Evolutionary conservation across 2,888 invertebrate species (phyloP).

Genomic region (Erpobdella octoculata): DNA sequence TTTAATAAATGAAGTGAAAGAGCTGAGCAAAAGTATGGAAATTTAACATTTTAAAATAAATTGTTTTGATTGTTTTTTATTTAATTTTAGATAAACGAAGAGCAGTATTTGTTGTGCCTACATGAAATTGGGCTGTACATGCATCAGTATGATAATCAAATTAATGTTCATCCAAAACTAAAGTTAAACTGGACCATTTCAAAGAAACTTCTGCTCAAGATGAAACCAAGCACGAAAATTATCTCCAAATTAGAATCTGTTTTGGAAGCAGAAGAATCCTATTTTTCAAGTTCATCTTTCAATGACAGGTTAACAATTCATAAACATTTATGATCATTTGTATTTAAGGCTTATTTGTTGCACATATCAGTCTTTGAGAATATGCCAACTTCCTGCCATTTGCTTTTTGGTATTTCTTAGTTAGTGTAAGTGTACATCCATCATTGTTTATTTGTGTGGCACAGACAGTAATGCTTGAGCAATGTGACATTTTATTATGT

Average conservation of each 20-base stretch:
- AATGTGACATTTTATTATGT: no score
- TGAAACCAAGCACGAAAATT: slow-evolving; percentile 21
- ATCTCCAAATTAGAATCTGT: slow-evolving; percentile 15
- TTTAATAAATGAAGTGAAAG: no score
- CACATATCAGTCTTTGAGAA: no score
- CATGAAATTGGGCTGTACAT: slow-evolving; percentile 10
- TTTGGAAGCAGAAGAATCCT: no score
- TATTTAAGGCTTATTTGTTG: no score
- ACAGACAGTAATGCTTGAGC: no score
- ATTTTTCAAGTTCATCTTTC: slow-evolving; percentile 10
- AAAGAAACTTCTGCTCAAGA: slow-evolving; percentile 22
- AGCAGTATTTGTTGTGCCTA: slow-evolving; percentile 13
- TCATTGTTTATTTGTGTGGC: no score
- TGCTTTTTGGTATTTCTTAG: no score
- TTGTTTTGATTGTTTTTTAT: not conserved
- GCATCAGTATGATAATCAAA: slow-evolving; percentile 9
- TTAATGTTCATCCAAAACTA: not conserved
- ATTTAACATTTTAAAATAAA: not conserved
- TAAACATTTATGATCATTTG: no score
- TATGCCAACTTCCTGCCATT: no score
- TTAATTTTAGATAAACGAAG: slow-evolving; percentile 17
- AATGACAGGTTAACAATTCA: not conserved
- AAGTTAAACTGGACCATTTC: slow-evolving; percentile 29
- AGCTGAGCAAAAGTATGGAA: not conserved
- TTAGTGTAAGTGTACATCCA: no score